Percentiles rank a stretch among this genome's conserved stretches.
phyloP scores from a whole-genome alignment of 2,113 vertebrate genomes.

The Gasterosteus nipponicus region DNA sequence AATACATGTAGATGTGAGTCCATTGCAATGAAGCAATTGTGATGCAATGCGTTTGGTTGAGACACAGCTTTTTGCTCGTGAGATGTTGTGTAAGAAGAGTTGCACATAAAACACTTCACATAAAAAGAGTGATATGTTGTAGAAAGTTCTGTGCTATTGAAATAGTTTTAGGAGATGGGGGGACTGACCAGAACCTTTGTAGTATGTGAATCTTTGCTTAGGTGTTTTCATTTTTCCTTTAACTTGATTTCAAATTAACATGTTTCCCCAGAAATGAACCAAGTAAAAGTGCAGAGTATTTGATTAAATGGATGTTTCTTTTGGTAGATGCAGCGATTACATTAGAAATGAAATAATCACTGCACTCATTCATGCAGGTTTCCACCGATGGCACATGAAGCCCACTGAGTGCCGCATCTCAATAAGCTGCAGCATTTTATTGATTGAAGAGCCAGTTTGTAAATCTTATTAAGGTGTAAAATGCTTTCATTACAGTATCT shows the following conservation, averaged over 20 bases:
- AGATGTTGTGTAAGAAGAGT: background rate
- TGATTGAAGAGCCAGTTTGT: background rate
- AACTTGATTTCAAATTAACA: constrained; percentile 3
- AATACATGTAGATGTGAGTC: background rate
- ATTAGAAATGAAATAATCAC: constrained; percentile 6
- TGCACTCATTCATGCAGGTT: background rate
- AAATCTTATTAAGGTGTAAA: background rate
- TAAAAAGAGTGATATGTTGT: background rate
- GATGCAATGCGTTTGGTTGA: background rate
- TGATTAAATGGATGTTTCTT: constrained; percentile 27
- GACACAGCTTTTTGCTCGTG: background rate
- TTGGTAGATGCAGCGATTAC: constrained; percentile 3
- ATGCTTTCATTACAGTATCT: background rate
- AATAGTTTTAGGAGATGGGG: background rate
- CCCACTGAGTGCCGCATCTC: background rate
- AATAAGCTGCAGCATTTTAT: background rate
- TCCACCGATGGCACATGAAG: background rate
- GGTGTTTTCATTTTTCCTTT: background rate
- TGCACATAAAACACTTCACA: background rate
- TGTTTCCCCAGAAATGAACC: constrained; percentile 11
- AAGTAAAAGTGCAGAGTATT: background rate
- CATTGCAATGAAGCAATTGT: background rate
- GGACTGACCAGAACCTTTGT: background rate
- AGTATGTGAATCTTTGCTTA: background rate
- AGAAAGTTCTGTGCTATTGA: background rate